Conservation (phyloP, 2,888 invertebrate species). For the Torymus tubicola region DNA sequence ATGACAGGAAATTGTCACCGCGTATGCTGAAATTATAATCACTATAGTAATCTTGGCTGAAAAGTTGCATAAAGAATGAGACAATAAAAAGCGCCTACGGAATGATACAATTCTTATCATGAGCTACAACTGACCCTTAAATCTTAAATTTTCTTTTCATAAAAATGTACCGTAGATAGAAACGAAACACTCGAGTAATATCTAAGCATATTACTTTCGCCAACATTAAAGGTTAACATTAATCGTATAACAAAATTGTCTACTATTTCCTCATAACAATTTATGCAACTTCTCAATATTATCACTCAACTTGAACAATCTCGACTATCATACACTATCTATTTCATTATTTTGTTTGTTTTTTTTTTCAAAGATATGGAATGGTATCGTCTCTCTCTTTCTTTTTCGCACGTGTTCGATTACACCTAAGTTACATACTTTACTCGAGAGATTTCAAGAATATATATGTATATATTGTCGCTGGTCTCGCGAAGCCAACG, state of each 20-base stretch:
- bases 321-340: constrained; percentile 42
- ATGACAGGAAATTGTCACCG: constrained; percentile 21
- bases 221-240: too few species aligned
- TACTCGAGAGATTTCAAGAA: constrained; percentile 31
- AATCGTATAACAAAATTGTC: neutral
- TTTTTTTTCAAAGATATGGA: constrained; percentile 40
- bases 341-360: constrained; percentile 11
- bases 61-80: constrained; percentile 33
- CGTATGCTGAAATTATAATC: constrained; percentile 3
- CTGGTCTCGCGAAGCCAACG: constrained; percentile 28
- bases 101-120: too few species aligned
- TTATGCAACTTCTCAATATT: constrained; percentile 35
- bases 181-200: neutral
- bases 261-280: neutral
- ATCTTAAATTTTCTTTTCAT: too few species aligned
- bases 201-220: neutral
- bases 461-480: constrained; percentile 31
- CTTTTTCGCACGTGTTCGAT: constrained; percentile 8
- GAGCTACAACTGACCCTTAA: too few species aligned
- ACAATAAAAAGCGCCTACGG: neutral
- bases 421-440: neutral
- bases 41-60: neutral
- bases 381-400: constrained; percentile 22
- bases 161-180: too few species aligned
- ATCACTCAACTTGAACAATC: constrained; percentile 37